Evolutionary conservation across 2,888 invertebrate genomes (phyloP).

Genomic region (Thelaira solivaga): DNA sequence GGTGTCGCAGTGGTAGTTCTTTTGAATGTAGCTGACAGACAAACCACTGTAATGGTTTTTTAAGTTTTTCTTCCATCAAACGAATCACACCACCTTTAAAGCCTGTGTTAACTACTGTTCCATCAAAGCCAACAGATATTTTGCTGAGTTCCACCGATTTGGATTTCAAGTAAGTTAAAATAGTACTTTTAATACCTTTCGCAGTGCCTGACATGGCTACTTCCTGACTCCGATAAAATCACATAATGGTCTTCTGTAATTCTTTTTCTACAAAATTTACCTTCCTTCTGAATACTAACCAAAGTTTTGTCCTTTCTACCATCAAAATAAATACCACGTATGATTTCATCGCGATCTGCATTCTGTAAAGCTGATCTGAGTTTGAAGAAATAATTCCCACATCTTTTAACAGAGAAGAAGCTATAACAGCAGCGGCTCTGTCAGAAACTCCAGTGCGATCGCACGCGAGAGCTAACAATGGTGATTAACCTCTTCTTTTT

Average conservation of each 20-base stretch:
- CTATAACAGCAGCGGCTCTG: background rate
- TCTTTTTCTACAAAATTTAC: background rate
- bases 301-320: too few relatives aligned
- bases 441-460: too few relatives aligned
- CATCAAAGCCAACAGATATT: conserved; percentile 13
- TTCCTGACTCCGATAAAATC: too few relatives aligned
- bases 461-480: background rate
- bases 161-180: background rate
- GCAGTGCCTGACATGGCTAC: too few relatives aligned
- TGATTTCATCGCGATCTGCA: background rate
- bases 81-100: conserved; percentile 10
- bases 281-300: background rate
- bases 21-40: background rate
- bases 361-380: background rate
- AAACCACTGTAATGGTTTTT: conserved; percentile 17
- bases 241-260: too few relatives aligned
- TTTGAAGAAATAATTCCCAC: background rate
- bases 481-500: background rate
- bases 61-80: conserved; percentile 15
- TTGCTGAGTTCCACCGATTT: background rate
- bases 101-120: conserved; percentile 20
- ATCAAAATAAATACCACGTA: background rate
- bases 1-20: background rate
- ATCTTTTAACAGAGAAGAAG: background rate
- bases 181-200: too few relatives aligned